These are phyloP conservation scores for Leptonema lineaticorne DNA, from an alignment of 1,140 invertebrate genomes.

Conservation along the genomic window DNA sequence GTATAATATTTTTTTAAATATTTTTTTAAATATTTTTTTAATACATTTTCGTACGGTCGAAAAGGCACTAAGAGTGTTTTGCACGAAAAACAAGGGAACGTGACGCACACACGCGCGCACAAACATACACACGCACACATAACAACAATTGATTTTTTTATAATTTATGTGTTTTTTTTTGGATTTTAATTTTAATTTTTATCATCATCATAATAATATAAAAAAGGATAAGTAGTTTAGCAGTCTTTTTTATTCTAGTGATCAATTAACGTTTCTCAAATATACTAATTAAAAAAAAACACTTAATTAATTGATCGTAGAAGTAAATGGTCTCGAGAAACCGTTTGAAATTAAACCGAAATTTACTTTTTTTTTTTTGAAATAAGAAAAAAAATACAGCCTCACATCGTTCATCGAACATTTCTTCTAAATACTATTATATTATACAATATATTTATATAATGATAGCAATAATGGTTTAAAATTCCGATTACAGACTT, in stretches of 20 bases:
- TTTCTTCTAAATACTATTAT: not conserved
- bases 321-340: not conserved
- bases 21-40: slow-evolving; percentile 4
- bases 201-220: slow-evolving; percentile 8
- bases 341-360: not conserved
- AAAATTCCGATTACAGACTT: slow-evolving; percentile 29
- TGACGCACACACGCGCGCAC: no score
- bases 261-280: no score
- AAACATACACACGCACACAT: no score
- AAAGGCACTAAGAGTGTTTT: slow-evolving; percentile 30
- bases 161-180: not conserved
- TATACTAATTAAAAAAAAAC: no score
- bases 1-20: not conserved
- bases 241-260: slow-evolving; percentile 24
- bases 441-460: not conserved
- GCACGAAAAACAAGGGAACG: slow-evolving; percentile 7
- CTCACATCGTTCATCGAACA: not conserved
- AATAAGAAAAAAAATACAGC: slow-evolving; percentile 1
- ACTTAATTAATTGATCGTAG: slow-evolving; percentile 7
- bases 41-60: slow-evolving; percentile 22
- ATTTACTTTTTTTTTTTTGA: no score
- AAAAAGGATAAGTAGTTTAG: slow-evolving; percentile 24
- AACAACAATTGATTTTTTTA: not conserved
- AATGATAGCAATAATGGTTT: not conserved
- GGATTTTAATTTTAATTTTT: not conserved